Conservation (phyloP, 2,113 vertebrate genomes). For the Neodontobutis hainanensis region DNA sequence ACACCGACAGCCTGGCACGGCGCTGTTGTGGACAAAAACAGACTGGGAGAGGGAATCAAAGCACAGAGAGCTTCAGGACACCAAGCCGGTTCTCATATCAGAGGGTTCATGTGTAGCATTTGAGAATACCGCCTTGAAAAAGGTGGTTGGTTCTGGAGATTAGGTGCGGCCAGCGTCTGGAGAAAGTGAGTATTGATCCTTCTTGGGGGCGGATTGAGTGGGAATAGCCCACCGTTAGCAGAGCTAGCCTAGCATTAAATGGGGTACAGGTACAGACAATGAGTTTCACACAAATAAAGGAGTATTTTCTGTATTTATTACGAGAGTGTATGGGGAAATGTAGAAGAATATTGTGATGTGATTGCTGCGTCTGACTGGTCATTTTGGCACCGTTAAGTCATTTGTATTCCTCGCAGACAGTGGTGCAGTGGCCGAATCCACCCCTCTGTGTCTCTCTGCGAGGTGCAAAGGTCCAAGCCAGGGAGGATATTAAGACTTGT, state of each 20-base stretch:
- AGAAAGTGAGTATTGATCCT: slow-evolving; percentile 71
- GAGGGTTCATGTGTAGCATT: not conserved
- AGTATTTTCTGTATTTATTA: slow-evolving; percentile 19
- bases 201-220: slow-evolving; percentile 51
- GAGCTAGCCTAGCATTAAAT: slow-evolving; percentile 74
- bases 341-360: not conserved
- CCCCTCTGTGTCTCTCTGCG: slow-evolving; percentile 41
- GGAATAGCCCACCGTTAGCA: slow-evolving; percentile 67
- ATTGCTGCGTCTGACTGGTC: not conserved
- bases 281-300: slow-evolving; percentile 43
- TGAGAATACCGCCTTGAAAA: slow-evolving; percentile 4
- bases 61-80: slow-evolving; percentile 19
- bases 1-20: slow-evolving; percentile 68
- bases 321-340: not conserved
- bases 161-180: slow-evolving; percentile 48
- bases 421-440: slow-evolving; percentile 75
- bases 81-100: slow-evolving; percentile 39
- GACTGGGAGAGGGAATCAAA: slow-evolving; percentile 40
- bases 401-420: slow-evolving; percentile 73
- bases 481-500: slow-evolving; percentile 23
- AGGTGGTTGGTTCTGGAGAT: slow-evolving; percentile 23
- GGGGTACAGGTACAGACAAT: slow-evolving; percentile 68
- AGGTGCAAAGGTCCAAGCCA: slow-evolving; percentile 65
- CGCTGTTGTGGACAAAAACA: slow-evolving; percentile 74
- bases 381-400: slow-evolving; percentile 46